Evolutionary conservation across 1,140 invertebrate species (phyloP).

Genomic region (Uloborus diversus): DNA sequence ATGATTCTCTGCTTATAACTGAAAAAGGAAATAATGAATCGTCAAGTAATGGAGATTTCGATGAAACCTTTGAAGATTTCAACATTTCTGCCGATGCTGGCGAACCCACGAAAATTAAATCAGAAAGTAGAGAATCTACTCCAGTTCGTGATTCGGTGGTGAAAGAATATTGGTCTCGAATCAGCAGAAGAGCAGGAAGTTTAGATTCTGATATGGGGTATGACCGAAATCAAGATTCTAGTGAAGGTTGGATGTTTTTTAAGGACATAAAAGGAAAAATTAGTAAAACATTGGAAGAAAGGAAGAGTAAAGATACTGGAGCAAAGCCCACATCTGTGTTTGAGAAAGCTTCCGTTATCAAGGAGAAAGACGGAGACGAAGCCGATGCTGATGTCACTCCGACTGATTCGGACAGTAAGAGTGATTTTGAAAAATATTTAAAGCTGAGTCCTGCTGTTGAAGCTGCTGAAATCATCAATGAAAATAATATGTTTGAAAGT

Average conservation of each 20-base stretch:
- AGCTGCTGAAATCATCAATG: constrained; percentile 8
- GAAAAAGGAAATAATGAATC: not conserved
- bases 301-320: constrained; percentile 5
- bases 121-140: not conserved
- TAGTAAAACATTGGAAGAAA: constrained; percentile 37
- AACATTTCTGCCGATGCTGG: no score
- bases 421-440: not conserved
- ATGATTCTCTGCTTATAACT: not conserved
- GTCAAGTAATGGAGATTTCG: constrained; percentile 13
- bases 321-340: no score
- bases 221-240: not conserved
- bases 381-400: not conserved
- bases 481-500: not conserved
- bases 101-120: not conserved
- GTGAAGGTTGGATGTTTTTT: constrained; percentile 44
- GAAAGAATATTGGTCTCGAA: constrained; percentile 36
- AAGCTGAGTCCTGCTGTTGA: constrained; percentile 39
- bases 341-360: not conserved
- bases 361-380: not conserved
- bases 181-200: constrained; percentile 17
- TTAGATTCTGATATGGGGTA: constrained; percentile 26
- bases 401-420: not conserved
- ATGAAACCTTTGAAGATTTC: not conserved
- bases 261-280: constrained; percentile 50
- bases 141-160: constrained; percentile 38